A percentile compares a stretch with the other conserved stretches of the same genome.
phyloP scores from a whole-genome alignment of 2,888 invertebrate species.

The Epirrhoe tristata region DNA sequence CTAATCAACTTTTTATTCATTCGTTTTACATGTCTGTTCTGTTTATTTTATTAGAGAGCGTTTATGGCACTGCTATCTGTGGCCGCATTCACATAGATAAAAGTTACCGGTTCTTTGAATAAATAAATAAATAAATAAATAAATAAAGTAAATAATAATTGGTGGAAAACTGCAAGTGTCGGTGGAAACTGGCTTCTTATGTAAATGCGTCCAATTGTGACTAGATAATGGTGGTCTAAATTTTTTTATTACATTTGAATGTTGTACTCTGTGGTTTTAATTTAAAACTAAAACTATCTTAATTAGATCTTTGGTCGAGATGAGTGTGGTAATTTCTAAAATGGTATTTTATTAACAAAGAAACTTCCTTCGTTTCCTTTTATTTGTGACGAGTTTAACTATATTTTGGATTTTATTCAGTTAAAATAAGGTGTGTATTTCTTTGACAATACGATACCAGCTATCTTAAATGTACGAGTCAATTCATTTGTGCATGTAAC shows the following conservation, averaged over 20 bases:
- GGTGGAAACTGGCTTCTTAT: conserved; percentile 8
- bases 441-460: conserved; percentile 30
- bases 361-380: conserved; percentile 15
- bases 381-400: neutral
- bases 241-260: conserved; percentile 51
- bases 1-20: conserved; percentile 55
- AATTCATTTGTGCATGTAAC: conserved; percentile 35
- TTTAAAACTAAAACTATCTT: conserved; percentile 59
- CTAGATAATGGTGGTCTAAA: conserved; percentile 66
- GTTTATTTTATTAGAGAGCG: conserved; percentile 57
- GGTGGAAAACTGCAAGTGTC: neutral
- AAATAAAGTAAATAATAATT: too few relatives aligned
- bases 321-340: conserved; percentile 66
- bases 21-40: conserved; percentile 41
- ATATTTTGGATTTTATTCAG: neutral
- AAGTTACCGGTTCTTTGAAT: neutral
- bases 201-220: conserved; percentile 52
- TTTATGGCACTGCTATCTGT: conserved; percentile 71
- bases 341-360: conserved; percentile 27
- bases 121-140: too few relatives aligned
- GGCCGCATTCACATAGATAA: conserved; percentile 22
- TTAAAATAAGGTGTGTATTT: conserved; percentile 11
- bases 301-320: conserved; percentile 79
- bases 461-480: conserved; percentile 24
- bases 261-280: conserved; percentile 52